phyloP scores from a whole-genome alignment of 1,140 invertebrate genomes.

The Agrypnia vestita region DNA sequence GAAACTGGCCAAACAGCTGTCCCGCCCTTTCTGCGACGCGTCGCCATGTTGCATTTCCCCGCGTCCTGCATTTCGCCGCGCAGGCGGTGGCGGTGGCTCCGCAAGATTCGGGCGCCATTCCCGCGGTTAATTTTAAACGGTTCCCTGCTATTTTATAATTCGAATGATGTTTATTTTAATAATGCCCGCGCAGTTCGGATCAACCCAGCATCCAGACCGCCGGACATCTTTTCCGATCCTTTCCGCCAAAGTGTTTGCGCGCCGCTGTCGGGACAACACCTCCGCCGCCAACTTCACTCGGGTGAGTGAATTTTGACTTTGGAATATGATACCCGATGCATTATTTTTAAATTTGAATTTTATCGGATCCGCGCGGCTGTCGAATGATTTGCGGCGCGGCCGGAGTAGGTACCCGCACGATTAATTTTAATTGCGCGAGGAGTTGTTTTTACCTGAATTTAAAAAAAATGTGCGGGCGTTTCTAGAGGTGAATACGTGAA shows the following conservation, averaged over 20 bases:
- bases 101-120: not conserved
- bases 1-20: no score
- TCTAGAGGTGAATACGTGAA: no score
- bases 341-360: no score
- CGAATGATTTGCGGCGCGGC: no score
- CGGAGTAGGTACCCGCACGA: no score
- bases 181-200: constrained; percentile 15
- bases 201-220: constrained; percentile 13
- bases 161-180: constrained; percentile 28
- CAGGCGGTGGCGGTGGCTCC: not conserved
- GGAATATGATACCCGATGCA: not conserved
- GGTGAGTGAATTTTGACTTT: constrained; percentile 2
- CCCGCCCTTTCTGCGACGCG: not conserved
- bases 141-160: constrained; percentile 27
- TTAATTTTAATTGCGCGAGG: no score
- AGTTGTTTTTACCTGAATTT: no score
- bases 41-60: no score
- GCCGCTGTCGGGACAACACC: no score
- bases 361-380: no score
- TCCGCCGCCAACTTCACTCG: not conserved
- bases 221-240: not conserved
- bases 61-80: not conserved
- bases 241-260: not conserved
- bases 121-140: constrained; percentile 30
- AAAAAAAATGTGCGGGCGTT: no score